These are phyloP conservation scores for Halictus ligatus DNA, from an alignment of 2,888 invertebrate genomes.

Conservation along the genomic window DNA sequence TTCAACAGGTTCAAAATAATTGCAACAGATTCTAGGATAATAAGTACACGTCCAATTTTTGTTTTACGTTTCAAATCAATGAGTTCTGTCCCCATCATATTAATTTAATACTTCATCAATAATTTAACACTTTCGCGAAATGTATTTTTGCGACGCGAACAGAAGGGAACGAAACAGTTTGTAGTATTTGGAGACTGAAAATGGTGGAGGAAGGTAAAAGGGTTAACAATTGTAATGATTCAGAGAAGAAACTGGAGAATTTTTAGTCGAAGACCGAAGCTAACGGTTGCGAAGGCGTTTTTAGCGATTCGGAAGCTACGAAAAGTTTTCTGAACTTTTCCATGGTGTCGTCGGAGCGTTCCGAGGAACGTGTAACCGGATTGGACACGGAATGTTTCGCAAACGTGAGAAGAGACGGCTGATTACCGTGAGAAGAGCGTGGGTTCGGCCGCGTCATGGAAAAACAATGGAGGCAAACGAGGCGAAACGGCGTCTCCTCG, in stretches of 20 bases:
- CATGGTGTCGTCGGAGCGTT: background rate
- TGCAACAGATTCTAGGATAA: too few relatives aligned
- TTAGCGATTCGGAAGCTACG: background rate
- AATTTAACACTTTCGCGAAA: background rate
- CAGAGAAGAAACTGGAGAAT: background rate
- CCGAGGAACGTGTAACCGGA: background rate
- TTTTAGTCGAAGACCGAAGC: background rate
- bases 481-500: constrained; percentile 47
- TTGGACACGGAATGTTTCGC: background rate
- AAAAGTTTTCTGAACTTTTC: background rate
- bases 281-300: background rate
- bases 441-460: constrained; percentile 45
- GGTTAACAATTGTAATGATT: background rate
- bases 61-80: too few relatives aligned
- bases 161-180: background rate
- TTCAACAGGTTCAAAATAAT: too few relatives aligned
- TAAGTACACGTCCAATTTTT: too few relatives aligned
- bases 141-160: background rate
- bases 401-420: background rate
- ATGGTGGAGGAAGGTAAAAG: background rate
- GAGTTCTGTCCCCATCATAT: too few relatives aligned
- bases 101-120: too few relatives aligned
- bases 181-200: too few relatives aligned
- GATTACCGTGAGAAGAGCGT: constrained; percentile 49
- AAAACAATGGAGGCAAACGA: constrained; percentile 62